Conservation (phyloP, 2,888 invertebrate genomes). For the Drosophila suboccidentalis region DNA sequence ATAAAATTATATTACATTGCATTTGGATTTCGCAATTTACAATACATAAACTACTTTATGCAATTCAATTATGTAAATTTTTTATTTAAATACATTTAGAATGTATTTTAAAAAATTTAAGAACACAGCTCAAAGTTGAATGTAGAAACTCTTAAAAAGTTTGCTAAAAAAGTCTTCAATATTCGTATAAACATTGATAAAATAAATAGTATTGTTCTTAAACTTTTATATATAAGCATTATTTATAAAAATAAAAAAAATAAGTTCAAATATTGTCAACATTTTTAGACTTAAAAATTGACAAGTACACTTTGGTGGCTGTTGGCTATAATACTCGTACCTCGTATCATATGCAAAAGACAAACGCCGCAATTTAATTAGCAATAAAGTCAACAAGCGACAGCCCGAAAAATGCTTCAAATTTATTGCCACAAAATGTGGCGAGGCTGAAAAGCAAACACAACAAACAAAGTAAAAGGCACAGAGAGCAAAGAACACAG, state of each 20-base stretch:
- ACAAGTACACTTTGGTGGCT: not conserved
- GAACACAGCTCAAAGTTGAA: too few species aligned
- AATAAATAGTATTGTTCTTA: too few species aligned
- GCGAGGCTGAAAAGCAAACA: conserved; percentile 27
- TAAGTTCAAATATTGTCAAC: not conserved
- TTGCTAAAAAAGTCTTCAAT: too few species aligned
- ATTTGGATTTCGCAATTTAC: too few species aligned
- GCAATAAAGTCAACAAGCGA: conserved; percentile 46
- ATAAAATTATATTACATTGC: too few species aligned
- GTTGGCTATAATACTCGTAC: not conserved
- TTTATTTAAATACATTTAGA: too few species aligned
- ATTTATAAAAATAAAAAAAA: not conserved
- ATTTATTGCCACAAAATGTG: conserved; percentile 43
- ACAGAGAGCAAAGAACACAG: not conserved
- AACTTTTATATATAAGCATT: too few species aligned
- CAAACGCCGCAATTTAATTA: conserved; percentile 57
- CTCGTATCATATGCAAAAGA: conserved; percentile 10
- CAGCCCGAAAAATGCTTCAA: conserved; percentile 35
- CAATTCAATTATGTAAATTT: too few species aligned
- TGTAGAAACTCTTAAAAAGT: too few species aligned
- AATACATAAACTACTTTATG: too few species aligned
- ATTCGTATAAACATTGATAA: too few species aligned
- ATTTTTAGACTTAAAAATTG: not conserved
- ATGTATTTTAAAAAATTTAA: too few species aligned
- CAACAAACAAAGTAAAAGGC: conserved; percentile 18